Conservation (phyloP, 2,888 invertebrate genomes). For the Volucella inanis region DNA sequence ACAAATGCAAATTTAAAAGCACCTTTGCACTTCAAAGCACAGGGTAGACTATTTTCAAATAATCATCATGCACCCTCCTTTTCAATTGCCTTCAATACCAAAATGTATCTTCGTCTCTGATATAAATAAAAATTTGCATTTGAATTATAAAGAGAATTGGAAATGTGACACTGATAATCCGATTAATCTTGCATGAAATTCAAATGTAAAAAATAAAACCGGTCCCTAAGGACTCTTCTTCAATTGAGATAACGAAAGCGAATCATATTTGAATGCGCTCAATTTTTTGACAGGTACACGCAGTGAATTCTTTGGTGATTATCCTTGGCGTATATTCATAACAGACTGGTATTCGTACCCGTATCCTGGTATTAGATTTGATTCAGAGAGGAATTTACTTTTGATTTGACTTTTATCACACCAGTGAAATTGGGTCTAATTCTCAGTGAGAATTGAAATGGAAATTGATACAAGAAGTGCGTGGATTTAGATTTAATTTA, state of each 20-base stretch:
- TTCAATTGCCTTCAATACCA: constrained; percentile 20
- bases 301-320: constrained; percentile 52
- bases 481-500: constrained; percentile 51
- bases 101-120: constrained; percentile 31
- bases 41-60: no score
- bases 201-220: constrained; percentile 22
- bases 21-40: no score
- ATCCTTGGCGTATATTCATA: constrained; percentile 19
- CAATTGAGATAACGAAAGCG: constrained; percentile 37
- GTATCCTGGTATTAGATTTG: constrained; percentile 33
- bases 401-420: constrained; percentile 37
- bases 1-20: no score
- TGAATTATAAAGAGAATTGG: constrained; percentile 65
- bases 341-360: constrained; percentile 10
- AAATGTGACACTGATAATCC: constrained; percentile 73
- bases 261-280: constrained; percentile 47
- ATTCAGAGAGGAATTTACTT: constrained; percentile 31
- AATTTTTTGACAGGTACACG: constrained; percentile 20
- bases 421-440: constrained; percentile 3
- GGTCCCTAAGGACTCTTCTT: constrained; percentile 57
- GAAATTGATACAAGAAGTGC: background rate
- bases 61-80: background rate
- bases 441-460: constrained; percentile 38
- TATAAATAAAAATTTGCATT: constrained; percentile 48
- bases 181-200: constrained; percentile 74